A percentile compares a stretch with the other conserved stretches of the same genome.
Evolutionary conservation across 2,888 invertebrate genomes (phyloP).

Genomic region (Acanthosepion lycidas): DNA sequence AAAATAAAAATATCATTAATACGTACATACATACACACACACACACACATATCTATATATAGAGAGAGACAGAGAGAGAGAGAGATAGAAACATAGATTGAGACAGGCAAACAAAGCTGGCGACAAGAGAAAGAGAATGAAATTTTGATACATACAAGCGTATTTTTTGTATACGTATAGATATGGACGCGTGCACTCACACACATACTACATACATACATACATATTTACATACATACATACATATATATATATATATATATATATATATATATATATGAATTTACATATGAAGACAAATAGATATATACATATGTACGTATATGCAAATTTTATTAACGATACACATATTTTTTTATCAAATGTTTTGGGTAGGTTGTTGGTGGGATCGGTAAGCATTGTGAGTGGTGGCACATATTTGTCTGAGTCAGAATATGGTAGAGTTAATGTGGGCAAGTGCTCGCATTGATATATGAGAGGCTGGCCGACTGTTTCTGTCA

Average conservation of each 20-base stretch:
- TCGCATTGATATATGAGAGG: conserved; percentile 11
- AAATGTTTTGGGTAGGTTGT: background rate
- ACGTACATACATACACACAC: no score
- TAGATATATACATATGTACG: background rate
- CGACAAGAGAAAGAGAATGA: no score
- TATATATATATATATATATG: background rate
- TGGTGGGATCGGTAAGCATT: background rate
- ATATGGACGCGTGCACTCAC: background rate
- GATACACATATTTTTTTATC: background rate
- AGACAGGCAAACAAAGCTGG: no score
- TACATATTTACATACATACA: background rate
- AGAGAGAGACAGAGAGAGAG: no score
- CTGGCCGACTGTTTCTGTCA: conserved; percentile 11
- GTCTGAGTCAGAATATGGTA: conserved; percentile 2
- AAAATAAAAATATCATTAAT: no score
- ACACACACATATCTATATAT: no score
- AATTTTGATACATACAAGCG: no score
- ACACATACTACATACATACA: background rate
- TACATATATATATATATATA: background rate
- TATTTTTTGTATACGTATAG: no score
- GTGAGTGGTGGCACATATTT: background rate
- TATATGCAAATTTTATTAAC: background rate
- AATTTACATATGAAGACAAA: background rate
- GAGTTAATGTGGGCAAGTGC: conserved; percentile 11
- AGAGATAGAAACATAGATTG: no score